Base-by-base conservation (phyloP, 2,888 invertebrate genomes). In the Orthosia gracilis region DNA sequence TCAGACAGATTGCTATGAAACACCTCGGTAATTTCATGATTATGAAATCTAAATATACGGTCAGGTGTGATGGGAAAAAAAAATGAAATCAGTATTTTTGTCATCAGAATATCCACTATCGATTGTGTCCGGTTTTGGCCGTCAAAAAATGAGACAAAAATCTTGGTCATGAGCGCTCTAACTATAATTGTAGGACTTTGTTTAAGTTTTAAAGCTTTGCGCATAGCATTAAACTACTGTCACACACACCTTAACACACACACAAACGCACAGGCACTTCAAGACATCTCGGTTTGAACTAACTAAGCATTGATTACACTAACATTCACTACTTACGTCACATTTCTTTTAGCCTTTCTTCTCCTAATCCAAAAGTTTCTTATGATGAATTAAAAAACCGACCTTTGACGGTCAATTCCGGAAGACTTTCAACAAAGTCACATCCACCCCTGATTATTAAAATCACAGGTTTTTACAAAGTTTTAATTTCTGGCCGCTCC, bases 381-480 rank as follows among this genome's bases (percentile, higher is more conserved):
- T 49, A 75, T 69, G 61, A 76, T 75, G 63, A 86, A 86, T 85
- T 78, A 84, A 11, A 67, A 68, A 72, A 76, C 49, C 49, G 58
- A 54, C 79, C 69, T 84, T 75, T 74, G 72, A 67, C 63, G 66
- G 72, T 70, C 55, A 69, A 71, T 67, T 65, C 73, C 58, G 62
- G 69, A 66, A 69, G 73, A 76, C 55, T 82, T 85, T 58, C 59
- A 76, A 85, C 59, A 75, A 85, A 83, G 73, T 78, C 49, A 78
- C 69, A 78, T 85, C 71, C 85, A 49, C 47, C 45, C 23, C 54
- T 74, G 69, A 85, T 81, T 78, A 83, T 80, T 66, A 80, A 83
- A 85, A 80, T 78, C 78, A 78, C 69, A 83, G 85, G 75, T 75
- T 86, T 84, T 80, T 59, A 69, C 55, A 63, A 83, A 85, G 52